Evolutionary conservation across 2,888 invertebrate genomes (phyloP), one percentile per base, ranked within the genome.

Genomic region (Tineola bisselliella): DNA sequence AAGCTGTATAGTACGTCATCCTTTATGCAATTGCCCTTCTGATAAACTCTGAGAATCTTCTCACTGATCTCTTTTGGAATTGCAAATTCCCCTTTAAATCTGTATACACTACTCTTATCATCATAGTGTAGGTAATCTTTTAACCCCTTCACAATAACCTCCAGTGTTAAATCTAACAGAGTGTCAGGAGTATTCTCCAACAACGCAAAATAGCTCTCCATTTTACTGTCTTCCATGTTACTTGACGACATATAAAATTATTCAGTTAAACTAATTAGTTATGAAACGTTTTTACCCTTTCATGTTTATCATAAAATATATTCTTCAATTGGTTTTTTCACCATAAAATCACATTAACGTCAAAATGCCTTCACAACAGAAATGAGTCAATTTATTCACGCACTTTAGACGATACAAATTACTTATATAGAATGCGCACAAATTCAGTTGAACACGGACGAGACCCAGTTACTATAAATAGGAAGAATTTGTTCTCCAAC

Each of bases 11-110:
- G 89, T 70, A 94, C 91, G 66, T 87, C 88, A 67, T 94, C 91
- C 70, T 91, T 90, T 13, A 93, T 75, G 25, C 88, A 86, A 59
- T 87, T 77, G 60, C 76, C 80, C 63, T 76, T 84, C 65, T 91
- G 90, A 64, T 89, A 89, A 43, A 87, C 78, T 62, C 89, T 81
- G 12, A 94, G 77, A 62, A 94, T 80, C 67, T 87, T 89, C 71
- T 94, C 93, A 70, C 93, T 93, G 66, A 94, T 89, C 75, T 92
- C 93, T 60, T 89, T 88, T 0, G 93, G 93, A 31, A 94, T 74
- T 58, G 89, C 84, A 61, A 93, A 77, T 62, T 90, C 91, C 63
- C 90, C 88, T 65, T 83, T 87, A 10, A 93, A 76, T 66, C 79
- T 81, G 72, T 87, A 84, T 65, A 88, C 82, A 61, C 74, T 81